Base-by-base conservation (phyloP, 35 echinoderm and acorn worm species). In the Eucidaris tribuloides region DNA sequence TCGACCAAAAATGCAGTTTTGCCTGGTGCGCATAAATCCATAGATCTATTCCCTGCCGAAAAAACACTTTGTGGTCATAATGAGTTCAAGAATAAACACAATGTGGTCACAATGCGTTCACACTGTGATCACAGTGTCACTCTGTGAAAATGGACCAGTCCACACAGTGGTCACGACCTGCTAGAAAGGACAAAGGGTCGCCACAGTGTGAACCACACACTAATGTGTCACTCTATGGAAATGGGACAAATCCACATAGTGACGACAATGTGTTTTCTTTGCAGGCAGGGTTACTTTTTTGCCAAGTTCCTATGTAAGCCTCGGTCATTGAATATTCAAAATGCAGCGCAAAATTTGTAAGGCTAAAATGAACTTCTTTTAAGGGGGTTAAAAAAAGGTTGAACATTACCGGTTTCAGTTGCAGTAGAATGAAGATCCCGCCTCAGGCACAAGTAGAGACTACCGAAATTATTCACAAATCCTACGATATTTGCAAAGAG, bases 381-480 rank as follows among this genome's bases (percentile, higher is more conserved):
- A 17, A 54, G 13, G n/a, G n/a, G 13, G n/a, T 17, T 2, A 17
- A n/a, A 54, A 13, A 54, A 0, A 54, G 13, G n/a, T 54, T 54
- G n/a, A 0, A 54, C 48, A 54, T 74, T 74, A 74, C 68, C 68
- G 25, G 68, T 74, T 74, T 42, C 68, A 41, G 44, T 24, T 17
- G 68, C 68, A 7, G 68, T 42, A 74, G 68, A 74, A 18, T 74
- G 24, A 6, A 74, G 68, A 40, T 74, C 68, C 37, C 41, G 38
- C 40, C 68, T 74, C 11, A 74, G 68, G 35, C 41, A 74, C 68
- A 74, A 42, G 68, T 74, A 74, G 1, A 74, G 68, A 7, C 35
- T 27, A 20, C 68, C 68, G 20, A 74, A 74, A 20, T n/a, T 36
- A 40, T n/a, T 41, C 35, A 74, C 15, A 40, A 74, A 74, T 17